These are phyloP conservation scores for Phania funesta DNA, from an alignment of 2,888 invertebrate genomes.

Conservation along the genomic window DNA sequence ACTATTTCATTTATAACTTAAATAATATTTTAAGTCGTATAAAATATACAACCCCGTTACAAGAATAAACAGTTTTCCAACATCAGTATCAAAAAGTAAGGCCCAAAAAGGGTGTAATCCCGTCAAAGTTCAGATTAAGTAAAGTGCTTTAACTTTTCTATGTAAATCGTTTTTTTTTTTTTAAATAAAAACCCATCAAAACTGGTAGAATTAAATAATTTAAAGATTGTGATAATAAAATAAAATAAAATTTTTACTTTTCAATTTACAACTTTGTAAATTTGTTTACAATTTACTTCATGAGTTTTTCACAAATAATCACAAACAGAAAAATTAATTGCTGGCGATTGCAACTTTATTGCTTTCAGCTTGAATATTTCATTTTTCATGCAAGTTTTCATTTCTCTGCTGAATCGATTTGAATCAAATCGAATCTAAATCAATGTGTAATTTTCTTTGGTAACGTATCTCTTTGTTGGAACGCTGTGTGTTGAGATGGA, in stretches of 20 bases:
- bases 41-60: too few species aligned
- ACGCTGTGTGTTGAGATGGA: conserved; percentile 4
- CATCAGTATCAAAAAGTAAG: too few species aligned
- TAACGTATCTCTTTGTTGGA: neutral
- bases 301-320: neutral
- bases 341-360: conserved; percentile 25
- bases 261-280: neutral
- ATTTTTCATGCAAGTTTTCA: conserved; percentile 26
- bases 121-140: too few species aligned
- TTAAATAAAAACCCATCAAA: too few species aligned
- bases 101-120: too few species aligned
- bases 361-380: conserved; percentile 13
- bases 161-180: too few species aligned
- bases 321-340: neutral
- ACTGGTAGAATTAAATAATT: too few species aligned
- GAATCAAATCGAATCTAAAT: conserved; percentile 32
- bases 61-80: too few species aligned
- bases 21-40: too few species aligned
- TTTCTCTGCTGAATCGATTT: neutral
- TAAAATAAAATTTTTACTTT: neutral
- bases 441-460: conserved; percentile 37
- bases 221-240: neutral
- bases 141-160: too few species aligned
- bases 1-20: too few species aligned
- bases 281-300: neutral